Base-by-base conservation (phyloP, 2,113 vertebrate genomes). In the Gracilinanus agilis region DNA sequence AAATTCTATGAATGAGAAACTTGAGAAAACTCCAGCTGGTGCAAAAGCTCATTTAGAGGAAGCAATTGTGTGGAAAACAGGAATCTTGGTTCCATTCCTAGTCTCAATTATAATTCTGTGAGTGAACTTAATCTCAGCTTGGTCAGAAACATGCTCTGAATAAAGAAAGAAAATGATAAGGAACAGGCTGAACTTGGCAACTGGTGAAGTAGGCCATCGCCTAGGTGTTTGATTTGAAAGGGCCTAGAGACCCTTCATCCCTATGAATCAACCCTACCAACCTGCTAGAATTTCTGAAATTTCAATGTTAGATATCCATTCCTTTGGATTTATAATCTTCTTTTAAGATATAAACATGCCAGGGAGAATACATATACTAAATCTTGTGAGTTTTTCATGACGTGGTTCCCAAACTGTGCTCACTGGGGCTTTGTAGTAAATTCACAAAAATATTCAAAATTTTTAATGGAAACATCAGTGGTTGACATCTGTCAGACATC, bases 21-120 rank as follows among this genome's bases (percentile, higher is more conserved):
- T 12, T 88, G 53, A 92, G 56, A 92, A 94, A 92, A 89, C 10
- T 53, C 91, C 89, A 90, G 40, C 3, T 94, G 92, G 58, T 89
- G 3, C n/a, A 24, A 40, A 92, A 89, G 0, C 90, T 92, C 53
- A 10, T 67, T 92, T 75, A 54, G 75, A 89, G 93, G 91, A 93
- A 16, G 92, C 54, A 83, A 56, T 91, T 88, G 0, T 88, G 25
- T 23, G 53, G 0, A 94, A 91, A 9, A 23, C 7, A 56, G 53
- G 25, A 61, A 34, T 54, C 55, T 53, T 61, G 88, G 55, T 90
- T 93, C 58, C 24, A 53, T 67, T 75, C 93, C 54, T 9, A 44
- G 24, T n/a, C 49, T 49, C 58, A 34, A 27, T 55, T 55, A 44
- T 54, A 93, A 88, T 23, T 75, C 93, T 12, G 2, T 23, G 55